phyloP scores from a whole-genome alignment of 2,113 vertebrate species.

The Psilopogon haemacephalus region DNA sequence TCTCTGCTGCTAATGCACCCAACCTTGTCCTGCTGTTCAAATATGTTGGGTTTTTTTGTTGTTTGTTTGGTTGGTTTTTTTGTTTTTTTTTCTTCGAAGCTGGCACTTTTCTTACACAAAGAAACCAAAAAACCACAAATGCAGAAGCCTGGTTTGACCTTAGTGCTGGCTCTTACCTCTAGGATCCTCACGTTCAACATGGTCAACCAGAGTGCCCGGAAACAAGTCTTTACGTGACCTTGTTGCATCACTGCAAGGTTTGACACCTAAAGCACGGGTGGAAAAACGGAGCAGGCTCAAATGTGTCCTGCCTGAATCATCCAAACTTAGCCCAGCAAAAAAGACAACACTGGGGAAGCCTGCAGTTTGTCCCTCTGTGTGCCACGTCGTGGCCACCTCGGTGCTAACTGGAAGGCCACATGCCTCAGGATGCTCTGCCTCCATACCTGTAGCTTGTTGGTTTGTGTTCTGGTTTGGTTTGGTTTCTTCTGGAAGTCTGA shows the following conservation, averaged over 20 bases:
- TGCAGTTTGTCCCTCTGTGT: not conserved
- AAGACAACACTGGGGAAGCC: not conserved
- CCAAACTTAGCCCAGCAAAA: not conserved
- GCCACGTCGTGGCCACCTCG: not conserved
- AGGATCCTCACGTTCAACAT: accelerated
- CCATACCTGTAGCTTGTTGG: not conserved
- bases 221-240: not conserved
- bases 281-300: not conserved
- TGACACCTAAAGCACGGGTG: not conserved
- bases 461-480: not conserved
- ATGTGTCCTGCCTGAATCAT: not conserved
- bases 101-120: not conserved
- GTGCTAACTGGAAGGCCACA: not conserved
- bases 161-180: not conserved
- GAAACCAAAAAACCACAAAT: not conserved
- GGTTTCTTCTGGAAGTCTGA: not conserved
- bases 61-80: no score
- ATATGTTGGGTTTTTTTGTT: no score
- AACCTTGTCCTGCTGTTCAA: not conserved
- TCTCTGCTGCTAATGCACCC: conserved; percentile 44
- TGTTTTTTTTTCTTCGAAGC: not conserved
- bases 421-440: not conserved
- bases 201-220: not conserved
- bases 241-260: not conserved
- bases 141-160: not conserved